Evolutionary conservation across 53 echinoderm and acorn worm species (phyloP), one percentile per base, ranked within the genome.

Genomic region (Antedon mediterranea): DNA sequence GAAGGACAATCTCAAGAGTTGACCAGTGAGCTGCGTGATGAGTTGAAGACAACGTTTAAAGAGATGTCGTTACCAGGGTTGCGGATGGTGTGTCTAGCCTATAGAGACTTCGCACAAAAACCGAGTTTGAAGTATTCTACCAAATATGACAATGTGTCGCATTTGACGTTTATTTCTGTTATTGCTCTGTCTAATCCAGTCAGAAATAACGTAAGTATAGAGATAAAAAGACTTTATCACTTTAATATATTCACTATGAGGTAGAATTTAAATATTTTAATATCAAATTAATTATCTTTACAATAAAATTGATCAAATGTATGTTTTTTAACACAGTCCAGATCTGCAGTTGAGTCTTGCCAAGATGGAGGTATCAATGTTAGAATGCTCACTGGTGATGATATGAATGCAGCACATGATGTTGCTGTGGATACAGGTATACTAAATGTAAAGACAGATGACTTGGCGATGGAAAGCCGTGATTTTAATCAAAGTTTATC

Each of bases 401-500:
- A 57, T 23, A 57, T 57, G 57, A 57, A 57, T 57, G 57, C 57
- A 18, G 57, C 57, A 18, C 23, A 57, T 57, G 57, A 57, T 57
- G 57, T 57, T 57, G 57, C 57, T 23, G 20, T 57, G 7, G 9
- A 57, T 18, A 57, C 57, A 6, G 23, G 57, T 57, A 26, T 57
- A 8, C 23, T 57, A 8, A 26, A 57, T 23, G 2, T 26, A 57
- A 57, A 57, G 2, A 57, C 9, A 23, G 57, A 57, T 11, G 57
- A 57, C 7, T 57, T 57, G 20, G 57, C 57, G 20, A 57, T 57
- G 57, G 57, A 57, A 3, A 57, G 57, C 57, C 57, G 57, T 57
- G 57, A 57, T 57, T 57, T 57, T 57, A 57, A 57, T 57, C 57
- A 57, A 57, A 57, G 57, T 57, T 57, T 57, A 57, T 57, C 57